Evolutionary conservation across 92 coral and sea anemone species (phyloP).

Genomic region (Palythoa heliodiscus): DNA sequence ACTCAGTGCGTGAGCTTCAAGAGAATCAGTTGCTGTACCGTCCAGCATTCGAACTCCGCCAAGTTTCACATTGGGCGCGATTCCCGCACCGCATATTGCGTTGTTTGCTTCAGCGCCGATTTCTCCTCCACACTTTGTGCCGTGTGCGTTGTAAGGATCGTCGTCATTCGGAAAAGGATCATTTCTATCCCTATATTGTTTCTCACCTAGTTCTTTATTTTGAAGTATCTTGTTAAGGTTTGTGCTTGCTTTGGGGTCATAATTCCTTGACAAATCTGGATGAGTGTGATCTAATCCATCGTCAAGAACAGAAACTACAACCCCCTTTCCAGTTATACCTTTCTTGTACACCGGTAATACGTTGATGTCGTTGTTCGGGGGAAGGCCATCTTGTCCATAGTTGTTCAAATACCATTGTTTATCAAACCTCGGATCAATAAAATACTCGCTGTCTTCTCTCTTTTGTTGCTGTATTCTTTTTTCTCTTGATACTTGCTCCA

Average conservation of each 20-base stretch:
- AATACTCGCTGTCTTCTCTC: constrained; percentile 54
- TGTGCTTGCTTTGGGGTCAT: constrained; percentile 41
- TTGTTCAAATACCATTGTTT: constrained; percentile 85
- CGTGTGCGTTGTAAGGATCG: constrained; percentile 55
- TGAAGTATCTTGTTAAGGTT: constrained; percentile 37
- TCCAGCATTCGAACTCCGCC: constrained; percentile 67
- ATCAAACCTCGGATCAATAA: constrained; percentile 71
- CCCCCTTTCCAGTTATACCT: too few relatives aligned
- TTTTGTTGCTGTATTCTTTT: constrained; percentile 1
- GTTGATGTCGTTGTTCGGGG: constrained; percentile 70
- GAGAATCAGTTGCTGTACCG: constrained; percentile 58
- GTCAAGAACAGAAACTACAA: too few relatives aligned
- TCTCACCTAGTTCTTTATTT: not conserved
- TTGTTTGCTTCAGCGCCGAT: constrained; percentile 59
- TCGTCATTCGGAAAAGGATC: constrained; percentile 67
- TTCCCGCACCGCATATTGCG: constrained; percentile 60
- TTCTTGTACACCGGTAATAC: constrained; percentile 84
- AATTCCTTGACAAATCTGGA: too few relatives aligned
- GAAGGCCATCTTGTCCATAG: constrained; percentile 70
- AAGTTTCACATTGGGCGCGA: constrained; percentile 64
- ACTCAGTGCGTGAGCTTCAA: constrained; percentile 53
- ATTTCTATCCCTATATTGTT: not conserved
- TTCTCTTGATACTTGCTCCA: not conserved
- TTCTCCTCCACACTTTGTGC: constrained; percentile 74
- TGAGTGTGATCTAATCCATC: not conserved